Percentiles rank a stretch among this genome's conserved stretches.
Conservation (phyloP, 2,797 vertebrate species). For the Fringilla coelebs region DNA sequence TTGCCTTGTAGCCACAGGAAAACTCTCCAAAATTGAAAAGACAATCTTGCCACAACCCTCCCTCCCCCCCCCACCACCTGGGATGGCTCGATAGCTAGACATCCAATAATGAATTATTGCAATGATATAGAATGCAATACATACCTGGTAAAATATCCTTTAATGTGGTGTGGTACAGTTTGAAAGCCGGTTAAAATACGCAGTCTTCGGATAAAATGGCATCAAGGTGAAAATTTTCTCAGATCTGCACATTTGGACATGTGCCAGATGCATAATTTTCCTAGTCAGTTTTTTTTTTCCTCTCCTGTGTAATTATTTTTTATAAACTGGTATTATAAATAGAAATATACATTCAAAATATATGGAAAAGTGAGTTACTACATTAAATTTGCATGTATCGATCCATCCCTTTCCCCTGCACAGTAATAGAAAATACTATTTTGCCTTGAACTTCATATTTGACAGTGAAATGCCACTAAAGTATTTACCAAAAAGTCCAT, state of each 20-base stretch:
- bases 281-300: slow-evolving; percentile 59
- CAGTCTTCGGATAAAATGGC: slow-evolving; percentile 79
- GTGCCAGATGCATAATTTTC: slow-evolving; percentile 80
- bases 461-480: slow-evolving; percentile 87
- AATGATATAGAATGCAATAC: slow-evolving; percentile 83
- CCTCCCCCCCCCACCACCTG: slow-evolving; percentile 69
- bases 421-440: slow-evolving; percentile 89
- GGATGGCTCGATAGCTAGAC: slow-evolving; percentile 82
- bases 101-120: slow-evolving; percentile 84
- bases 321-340: slow-evolving; percentile 89
- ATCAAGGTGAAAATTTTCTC: slow-evolving; percentile 74
- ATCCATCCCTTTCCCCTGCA: slow-evolving; percentile 84
- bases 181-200: slow-evolving; percentile 83
- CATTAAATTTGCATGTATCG: slow-evolving; percentile 84
- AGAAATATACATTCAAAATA: slow-evolving; percentile 89
- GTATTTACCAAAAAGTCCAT: slow-evolving; percentile 87
- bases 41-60: slow-evolving; percentile 80
- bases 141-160: slow-evolving; percentile 83
- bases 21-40: slow-evolving; percentile 82
- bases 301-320: slow-evolving; percentile 81
- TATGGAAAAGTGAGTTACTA: slow-evolving; percentile 85
- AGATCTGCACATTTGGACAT: slow-evolving; percentile 74
- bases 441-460: slow-evolving; percentile 86
- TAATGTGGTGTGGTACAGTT: slow-evolving; percentile 82
- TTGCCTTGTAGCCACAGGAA: slow-evolving; percentile 87